Base-by-base conservation (phyloP, 2,113 vertebrate genomes). In the Atractosteus spatula region DNA sequence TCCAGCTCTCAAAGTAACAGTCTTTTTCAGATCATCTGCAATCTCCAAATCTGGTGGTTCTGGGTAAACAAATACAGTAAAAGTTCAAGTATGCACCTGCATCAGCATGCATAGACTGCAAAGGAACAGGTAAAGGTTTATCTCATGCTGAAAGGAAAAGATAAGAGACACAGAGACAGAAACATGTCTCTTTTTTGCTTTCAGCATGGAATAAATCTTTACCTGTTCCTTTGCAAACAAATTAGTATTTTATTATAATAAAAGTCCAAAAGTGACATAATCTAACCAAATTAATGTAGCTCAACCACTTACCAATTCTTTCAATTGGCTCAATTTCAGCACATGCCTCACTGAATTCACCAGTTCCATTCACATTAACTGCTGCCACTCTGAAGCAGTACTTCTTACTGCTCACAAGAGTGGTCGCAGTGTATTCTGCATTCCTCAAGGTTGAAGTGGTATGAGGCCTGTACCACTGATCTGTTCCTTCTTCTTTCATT, bases 11-110 rank as follows among this genome's bases (percentile, higher is more conserved):
- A 99, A 72, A 47, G 94, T 96, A 74, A 99, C 92, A 0, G 94
- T 99, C 87, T 97, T 99, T 88, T 90, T 98, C 66, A 99, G 85
- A 66, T 99, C 97, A 76, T 98, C 96, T 10, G 93, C 90, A 83
- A 99, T 91, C 77, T 99, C 97, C 73, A 99, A 94, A 82, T 99
- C 97, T 62, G 97, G 97, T 72, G 88, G 94, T 98, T 98, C 97
- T 99, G 76, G 42, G 61, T 62, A 41, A 66, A 61, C 59, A 43
- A 10, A 62, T 59, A 55, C 3, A 69, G 62, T 51, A 59, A 2
- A 14, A 71, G 1, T 74, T 41, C 56, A 43, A 62, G 44, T 44
- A 66, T 70, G 29, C 29, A 29, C 29, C 29, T 29, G 29, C 29
- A 29, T 29, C 29, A 29, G 29, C 29, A 29, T 29, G 29, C 29